These are phyloP conservation scores for Thera obeliscata DNA, from an alignment of 2,888 invertebrate genomes.

Conservation along the genomic window DNA sequence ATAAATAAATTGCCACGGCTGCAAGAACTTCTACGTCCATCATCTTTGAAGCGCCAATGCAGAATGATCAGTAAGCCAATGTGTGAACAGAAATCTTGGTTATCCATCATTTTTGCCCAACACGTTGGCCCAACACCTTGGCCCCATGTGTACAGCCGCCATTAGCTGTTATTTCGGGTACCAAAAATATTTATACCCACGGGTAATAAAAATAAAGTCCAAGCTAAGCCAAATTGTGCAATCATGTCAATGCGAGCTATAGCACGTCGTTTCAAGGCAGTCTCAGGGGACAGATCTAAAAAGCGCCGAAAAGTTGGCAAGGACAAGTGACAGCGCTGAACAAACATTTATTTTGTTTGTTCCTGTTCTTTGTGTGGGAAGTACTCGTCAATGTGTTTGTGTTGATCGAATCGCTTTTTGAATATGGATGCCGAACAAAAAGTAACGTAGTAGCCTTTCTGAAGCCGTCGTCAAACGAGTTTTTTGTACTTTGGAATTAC, in stretches of 20 bases:
- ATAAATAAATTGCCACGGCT: too few relatives aligned
- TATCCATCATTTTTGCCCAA: too few relatives aligned
- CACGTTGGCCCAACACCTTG: too few relatives aligned
- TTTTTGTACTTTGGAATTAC: too few relatives aligned
- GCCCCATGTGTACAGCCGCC: too few relatives aligned
- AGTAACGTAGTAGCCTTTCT: neutral
- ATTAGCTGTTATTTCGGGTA: too few relatives aligned
- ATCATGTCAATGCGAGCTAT: neutral
- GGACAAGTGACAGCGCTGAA: slow-evolving; percentile 4
- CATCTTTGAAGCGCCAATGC: too few relatives aligned
- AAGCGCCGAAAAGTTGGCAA: slow-evolving; percentile 3
- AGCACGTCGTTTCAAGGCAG: neutral
- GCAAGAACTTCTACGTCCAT: too few relatives aligned
- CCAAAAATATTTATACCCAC: neutral
- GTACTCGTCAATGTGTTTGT: slow-evolving; percentile 7
- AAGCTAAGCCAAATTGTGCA: neutral
- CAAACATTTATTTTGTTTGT: slow-evolving; percentile 10
- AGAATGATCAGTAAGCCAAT: too few relatives aligned
- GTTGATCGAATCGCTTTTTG: slow-evolving; percentile 7
- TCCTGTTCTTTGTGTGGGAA: slow-evolving; percentile 4
- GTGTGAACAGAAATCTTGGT: too few relatives aligned
- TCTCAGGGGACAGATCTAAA: neutral
- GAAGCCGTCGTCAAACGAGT: too few relatives aligned
- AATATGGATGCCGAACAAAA: neutral
- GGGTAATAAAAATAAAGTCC: neutral